These are phyloP conservation scores for Merops nubicus DNA, from an alignment of 2,113 vertebrate species.

Conservation along the genomic window DNA sequence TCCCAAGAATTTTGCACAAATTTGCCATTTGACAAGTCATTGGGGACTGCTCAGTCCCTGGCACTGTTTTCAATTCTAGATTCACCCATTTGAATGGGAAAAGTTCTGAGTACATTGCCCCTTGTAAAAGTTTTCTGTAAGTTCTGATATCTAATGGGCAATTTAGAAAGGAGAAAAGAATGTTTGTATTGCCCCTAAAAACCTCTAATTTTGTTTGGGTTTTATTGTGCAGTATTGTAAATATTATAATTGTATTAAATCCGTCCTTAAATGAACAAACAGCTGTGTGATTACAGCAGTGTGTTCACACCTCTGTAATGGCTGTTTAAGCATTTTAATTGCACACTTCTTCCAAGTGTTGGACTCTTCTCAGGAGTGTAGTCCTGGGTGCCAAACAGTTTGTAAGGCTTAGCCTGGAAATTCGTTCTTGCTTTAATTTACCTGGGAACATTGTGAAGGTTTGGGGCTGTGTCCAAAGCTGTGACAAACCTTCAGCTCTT, in stretches of 20 bases:
- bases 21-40: neutral
- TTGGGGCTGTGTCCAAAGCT: neutral
- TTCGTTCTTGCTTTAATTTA: neutral
- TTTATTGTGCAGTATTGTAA: neutral
- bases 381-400: neutral
- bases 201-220: neutral
- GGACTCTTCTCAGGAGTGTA: neutral
- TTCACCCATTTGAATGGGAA: neutral
- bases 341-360: neutral
- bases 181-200: neutral
- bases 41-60: neutral
- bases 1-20: neutral
- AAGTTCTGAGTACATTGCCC: fast-evolving
- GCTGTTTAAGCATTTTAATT: neutral
- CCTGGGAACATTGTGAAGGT: neutral
- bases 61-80: neutral
- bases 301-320: neutral
- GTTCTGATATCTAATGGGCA: neutral
- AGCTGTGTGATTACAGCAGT: neutral
- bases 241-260: neutral
- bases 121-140: neutral
- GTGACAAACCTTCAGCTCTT: neutral
- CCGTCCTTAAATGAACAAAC: neutral
- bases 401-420: neutral
- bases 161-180: neutral